These are phyloP conservation scores for Threskiornis aethiopicus DNA, from an alignment of 2,797 vertebrate species.

Conservation along the genomic window DNA sequence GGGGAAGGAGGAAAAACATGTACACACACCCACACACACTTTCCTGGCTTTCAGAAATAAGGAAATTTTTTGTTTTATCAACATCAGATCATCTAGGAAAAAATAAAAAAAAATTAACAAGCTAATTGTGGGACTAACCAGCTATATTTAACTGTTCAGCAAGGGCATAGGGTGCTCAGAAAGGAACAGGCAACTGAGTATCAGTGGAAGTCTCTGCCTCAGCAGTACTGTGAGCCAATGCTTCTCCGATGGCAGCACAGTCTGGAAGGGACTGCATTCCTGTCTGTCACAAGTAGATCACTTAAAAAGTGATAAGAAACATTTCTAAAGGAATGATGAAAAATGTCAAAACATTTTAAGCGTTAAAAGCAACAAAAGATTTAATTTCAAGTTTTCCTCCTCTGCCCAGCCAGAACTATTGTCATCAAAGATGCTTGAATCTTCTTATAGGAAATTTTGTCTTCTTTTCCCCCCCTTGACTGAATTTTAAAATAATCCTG, in stretches of 20 bases:
- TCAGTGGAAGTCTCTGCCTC: background rate
- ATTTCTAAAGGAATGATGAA: slow-evolving; percentile 50
- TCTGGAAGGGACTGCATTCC: slow-evolving; percentile 28
- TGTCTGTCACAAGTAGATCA: slow-evolving; percentile 41
- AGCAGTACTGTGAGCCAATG: background rate
- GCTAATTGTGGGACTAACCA: background rate
- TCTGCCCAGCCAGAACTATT: slow-evolving; percentile 19
- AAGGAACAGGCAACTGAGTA: background rate
- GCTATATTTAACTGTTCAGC: background rate
- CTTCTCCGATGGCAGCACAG: background rate
- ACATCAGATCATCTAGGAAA: background rate
- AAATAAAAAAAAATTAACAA: background rate
- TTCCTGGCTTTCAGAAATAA: background rate
- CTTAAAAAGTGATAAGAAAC: slow-evolving; percentile 51
- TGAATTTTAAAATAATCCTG: background rate
- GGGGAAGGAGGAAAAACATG: background rate
- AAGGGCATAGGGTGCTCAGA: background rate
- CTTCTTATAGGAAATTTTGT: accelerated
- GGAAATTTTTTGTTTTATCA: background rate
- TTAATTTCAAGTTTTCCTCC: background rate
- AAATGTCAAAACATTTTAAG: slow-evolving; percentile 54
- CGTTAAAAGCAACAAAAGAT: slow-evolving; percentile 44
- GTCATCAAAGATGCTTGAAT: background rate
- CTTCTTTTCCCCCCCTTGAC: background rate
- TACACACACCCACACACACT: background rate